Percentiles rank a stretch among this genome's conserved stretches.
These are phyloP conservation scores for Ceratitis capitata DNA, from an alignment of 1,140 invertebrate genomes.

Conservation along the genomic window DNA sequence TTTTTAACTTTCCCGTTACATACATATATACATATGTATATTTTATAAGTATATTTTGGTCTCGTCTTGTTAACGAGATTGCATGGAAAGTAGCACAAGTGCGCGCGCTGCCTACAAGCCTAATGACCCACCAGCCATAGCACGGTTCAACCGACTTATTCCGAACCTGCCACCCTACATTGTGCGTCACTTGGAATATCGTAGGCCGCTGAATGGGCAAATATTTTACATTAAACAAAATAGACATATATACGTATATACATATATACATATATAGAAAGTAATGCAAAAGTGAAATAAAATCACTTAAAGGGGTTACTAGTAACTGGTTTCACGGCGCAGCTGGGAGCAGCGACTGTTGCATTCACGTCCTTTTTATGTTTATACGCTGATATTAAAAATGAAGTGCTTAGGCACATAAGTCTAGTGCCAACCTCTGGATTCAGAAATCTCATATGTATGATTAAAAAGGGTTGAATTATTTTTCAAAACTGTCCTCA, in stretches of 20 bases:
- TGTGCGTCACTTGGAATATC: too few relatives aligned
- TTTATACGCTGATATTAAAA: conserved; percentile 17
- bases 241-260: neutral
- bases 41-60: neutral
- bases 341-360: neutral
- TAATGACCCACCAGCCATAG: neutral
- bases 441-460: conserved; percentile 32
- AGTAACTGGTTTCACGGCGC: neutral
- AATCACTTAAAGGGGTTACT: conserved; percentile 14
- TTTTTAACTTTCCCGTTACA: neutral
- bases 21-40: neutral
- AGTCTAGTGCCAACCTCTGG: neutral
- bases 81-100: conserved; percentile 28
- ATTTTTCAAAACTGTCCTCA: neutral
- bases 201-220: too few relatives aligned
- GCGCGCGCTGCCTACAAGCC: neutral
- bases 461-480: conserved; percentile 30
- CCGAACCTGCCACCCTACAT: neutral
- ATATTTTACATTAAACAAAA: too few relatives aligned
- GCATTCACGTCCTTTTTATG: neutral
- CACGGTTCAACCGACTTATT: neutral
- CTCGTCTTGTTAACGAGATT: conserved; percentile 26
- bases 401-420: neutral
- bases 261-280: neutral
- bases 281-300: conserved; percentile 22